phyloP scores from a whole-genome alignment of 1,140 invertebrate genomes.

The Bathynomus jamesi region DNA sequence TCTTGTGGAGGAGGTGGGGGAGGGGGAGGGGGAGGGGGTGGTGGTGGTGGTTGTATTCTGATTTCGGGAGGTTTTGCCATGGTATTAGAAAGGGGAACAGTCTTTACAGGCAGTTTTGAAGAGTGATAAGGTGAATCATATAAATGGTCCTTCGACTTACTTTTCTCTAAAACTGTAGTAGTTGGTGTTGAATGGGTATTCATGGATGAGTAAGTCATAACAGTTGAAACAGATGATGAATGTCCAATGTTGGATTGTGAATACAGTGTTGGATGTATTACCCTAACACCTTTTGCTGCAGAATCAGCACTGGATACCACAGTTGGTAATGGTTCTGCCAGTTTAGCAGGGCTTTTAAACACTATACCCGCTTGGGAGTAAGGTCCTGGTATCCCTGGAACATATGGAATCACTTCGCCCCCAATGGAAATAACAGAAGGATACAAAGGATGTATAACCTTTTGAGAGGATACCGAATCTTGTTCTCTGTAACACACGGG shows the following conservation, averaged over 20 bases:
- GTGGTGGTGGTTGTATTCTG: neutral
- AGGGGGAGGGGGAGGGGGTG: neutral
- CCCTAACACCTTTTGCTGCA: no score
- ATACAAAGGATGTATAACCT: neutral
- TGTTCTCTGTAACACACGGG: no score
- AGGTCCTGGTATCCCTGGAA: constrained; percentile 77
- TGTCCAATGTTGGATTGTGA: neutral
- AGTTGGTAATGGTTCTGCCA: constrained; percentile 3
- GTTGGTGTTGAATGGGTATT: neutral
- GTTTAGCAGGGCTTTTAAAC: neutral
- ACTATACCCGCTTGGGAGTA: constrained; percentile 46
- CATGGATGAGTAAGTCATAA: neutral
- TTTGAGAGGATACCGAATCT: no score
- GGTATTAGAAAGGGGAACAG: neutral
- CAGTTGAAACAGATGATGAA: neutral
- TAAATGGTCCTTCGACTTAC: neutral
- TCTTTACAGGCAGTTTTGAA: neutral
- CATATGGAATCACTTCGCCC: constrained; percentile 69
- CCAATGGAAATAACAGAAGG: constrained; percentile 39
- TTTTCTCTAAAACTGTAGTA: neutral
- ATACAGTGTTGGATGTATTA: no score
- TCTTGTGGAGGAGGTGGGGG: neutral
- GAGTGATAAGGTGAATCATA: neutral
- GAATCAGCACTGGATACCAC: constrained; percentile 3
- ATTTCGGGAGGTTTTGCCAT: neutral